phyloP scores from a whole-genome alignment of 2,888 invertebrate genomes.

The Oscheius myriophilus region DNA sequence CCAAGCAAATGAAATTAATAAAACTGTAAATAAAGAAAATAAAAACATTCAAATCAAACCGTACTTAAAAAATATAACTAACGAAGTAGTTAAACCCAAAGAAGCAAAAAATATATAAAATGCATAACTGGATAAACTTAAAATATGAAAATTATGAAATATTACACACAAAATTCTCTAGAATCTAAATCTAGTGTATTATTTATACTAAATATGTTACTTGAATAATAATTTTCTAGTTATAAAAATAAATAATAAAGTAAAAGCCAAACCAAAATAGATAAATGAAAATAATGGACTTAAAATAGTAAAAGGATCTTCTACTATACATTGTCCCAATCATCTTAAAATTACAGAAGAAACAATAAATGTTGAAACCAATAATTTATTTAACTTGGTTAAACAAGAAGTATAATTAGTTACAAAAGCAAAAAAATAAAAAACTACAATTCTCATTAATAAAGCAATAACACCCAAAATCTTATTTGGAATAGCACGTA shows the following conservation, averaged over 20 bases:
- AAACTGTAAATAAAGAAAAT: slow-evolving; percentile 51
- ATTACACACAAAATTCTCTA: slow-evolving; percentile 51
- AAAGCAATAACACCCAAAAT: slow-evolving; percentile 81
- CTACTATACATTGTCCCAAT: slow-evolving; percentile 54
- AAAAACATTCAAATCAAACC: slow-evolving; percentile 54
- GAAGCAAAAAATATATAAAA: slow-evolving; percentile 57
- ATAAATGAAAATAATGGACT: slow-evolving; percentile 54
- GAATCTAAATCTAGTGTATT: slow-evolving; percentile 58
- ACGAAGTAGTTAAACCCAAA: slow-evolving; percentile 55
- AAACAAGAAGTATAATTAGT: slow-evolving; percentile 56
- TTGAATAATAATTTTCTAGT: slow-evolving; percentile 43
- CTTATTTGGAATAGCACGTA: slow-evolving; percentile 84
- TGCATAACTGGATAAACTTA: slow-evolving; percentile 60
- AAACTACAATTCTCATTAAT: slow-evolving; percentile 62
- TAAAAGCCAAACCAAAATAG: slow-evolving; percentile 53
- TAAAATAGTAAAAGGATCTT: slow-evolving; percentile 52
- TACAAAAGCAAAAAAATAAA: slow-evolving; percentile 60
- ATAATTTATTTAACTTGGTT: slow-evolving; percentile 50
- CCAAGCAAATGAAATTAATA: slow-evolving; percentile 59
- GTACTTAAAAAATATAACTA: slow-evolving; percentile 62
- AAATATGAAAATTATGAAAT: slow-evolving; percentile 66
- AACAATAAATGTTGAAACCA: slow-evolving; percentile 54
- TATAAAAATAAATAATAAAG: slow-evolving; percentile 49
- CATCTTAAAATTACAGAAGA: slow-evolving; percentile 52
- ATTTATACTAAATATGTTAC: slow-evolving; percentile 46